These are phyloP conservation scores for Diachasma alloeum DNA, from an alignment of 1,140 invertebrate species.

Conservation along the genomic window DNA sequence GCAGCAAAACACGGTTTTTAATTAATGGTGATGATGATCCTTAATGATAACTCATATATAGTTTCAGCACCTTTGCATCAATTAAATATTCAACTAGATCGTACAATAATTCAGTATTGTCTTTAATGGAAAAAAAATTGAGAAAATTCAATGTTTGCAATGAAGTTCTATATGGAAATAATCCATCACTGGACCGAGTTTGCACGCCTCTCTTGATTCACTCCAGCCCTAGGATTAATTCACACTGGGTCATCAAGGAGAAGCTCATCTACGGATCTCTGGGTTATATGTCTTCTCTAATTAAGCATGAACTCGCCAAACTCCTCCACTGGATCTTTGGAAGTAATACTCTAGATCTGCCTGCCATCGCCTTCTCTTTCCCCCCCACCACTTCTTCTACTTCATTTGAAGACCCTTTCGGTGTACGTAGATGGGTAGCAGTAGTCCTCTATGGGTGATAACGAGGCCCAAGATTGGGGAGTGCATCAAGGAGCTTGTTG, in stretches of 20 bases:
- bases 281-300: constrained; percentile 46
- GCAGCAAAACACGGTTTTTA: not conserved
- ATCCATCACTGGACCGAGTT: constrained; percentile 20
- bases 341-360: constrained; percentile 31
- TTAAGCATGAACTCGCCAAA: constrained; percentile 41
- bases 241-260: constrained; percentile 30
- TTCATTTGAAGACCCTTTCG: not conserved
- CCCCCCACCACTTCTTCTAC: constrained; percentile 16
- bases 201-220: constrained; percentile 26
- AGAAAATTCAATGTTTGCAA: not conserved
- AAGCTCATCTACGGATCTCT: constrained; percentile 14
- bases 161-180: constrained; percentile 11
- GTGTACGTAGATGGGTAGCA: not conserved
- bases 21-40: not conserved
- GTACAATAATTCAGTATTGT: too few species aligned
- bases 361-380: constrained; percentile 15
- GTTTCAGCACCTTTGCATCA: not conserved
- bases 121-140: not conserved
- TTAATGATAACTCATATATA: not conserved
- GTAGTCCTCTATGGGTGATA: constrained; percentile 8
- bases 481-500: not conserved
- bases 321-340: constrained; percentile 14
- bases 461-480: constrained; percentile 27
- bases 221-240: constrained; percentile 33
- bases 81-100: not conserved